Evolutionary conservation across 2,888 invertebrate species (phyloP), one percentile per base, ranked within the genome.

Genomic region (Lomographa bimaculata): DNA sequence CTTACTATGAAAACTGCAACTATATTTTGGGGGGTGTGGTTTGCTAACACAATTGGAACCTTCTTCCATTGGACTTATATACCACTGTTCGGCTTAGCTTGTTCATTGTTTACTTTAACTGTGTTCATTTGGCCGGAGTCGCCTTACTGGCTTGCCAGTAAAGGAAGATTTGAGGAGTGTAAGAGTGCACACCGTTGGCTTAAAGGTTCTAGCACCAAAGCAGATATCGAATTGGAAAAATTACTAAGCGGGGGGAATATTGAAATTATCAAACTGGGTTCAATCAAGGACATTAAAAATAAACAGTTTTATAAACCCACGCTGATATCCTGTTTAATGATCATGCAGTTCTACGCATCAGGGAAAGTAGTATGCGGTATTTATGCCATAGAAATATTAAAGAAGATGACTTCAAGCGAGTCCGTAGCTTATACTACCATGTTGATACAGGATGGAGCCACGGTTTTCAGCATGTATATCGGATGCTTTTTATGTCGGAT

Each of bases 61-160:
- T 57, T 54, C 27, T 50, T 42, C 3, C 25, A 54, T 32, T 62
- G 64, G 61, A 62, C 39, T 3, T 49, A 49, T 7, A 59, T 64
- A 5, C 34, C 56, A 4, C 6, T 57, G 2, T 18, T 54, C 1
- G 56, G 52, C 0, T 29, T 55, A 0, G 2, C 48, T 0, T 36
- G 38, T 4, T 41, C 50, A 1, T 1, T 34, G 0, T 56, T 41
- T 11, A 38, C 51, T 0, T 45, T 57, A 1, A 41, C 52, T 0
- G 46, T 41, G 1, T 17, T 53, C 3, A 26, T 43, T 5, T 46
- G 54, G 55, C 54, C 58, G 0, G 54, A 57, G 29, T 63, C 64
- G 0, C 67, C 65, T 0, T 46, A 60, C 4, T 71, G 64, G 64
- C 37, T 67, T 3, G 64, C 64, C 0, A 64, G 57, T 14, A 61